These are phyloP conservation scores for Leucozona laternaria DNA, from an alignment of 2,888 invertebrate genomes.

Conservation along the genomic window DNA sequence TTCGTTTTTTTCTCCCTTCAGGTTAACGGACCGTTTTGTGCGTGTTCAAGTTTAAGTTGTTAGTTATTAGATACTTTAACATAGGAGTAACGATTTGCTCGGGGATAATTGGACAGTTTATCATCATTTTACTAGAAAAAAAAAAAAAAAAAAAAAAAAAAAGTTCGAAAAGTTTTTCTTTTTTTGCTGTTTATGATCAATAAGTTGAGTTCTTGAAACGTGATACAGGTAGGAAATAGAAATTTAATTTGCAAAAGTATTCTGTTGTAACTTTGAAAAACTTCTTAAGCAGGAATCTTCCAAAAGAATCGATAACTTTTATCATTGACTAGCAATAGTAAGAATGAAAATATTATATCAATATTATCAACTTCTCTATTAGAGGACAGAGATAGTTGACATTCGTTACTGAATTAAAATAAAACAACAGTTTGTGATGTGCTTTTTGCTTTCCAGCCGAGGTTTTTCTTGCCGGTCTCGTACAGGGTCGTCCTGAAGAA, in stretches of 20 bases:
- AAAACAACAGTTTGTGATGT: too few species aligned
- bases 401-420: too few species aligned
- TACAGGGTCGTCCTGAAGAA: too few species aligned
- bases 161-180: slow-evolving; percentile 37
- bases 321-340: too few species aligned
- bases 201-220: not conserved
- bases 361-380: too few species aligned
- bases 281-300: not conserved
- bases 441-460: too few species aligned
- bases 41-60: slow-evolving; percentile 45
- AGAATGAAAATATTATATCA: too few species aligned
- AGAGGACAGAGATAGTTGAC: too few species aligned
- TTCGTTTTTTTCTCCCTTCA: not conserved
- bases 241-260: not conserved
- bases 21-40: slow-evolving; percentile 13
- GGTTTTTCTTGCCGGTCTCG: too few species aligned
- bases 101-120: slow-evolving; percentile 63
- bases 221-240: not conserved
- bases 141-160: slow-evolving; percentile 13
- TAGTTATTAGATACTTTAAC: slow-evolving; percentile 57
- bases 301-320: not conserved
- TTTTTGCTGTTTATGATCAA: slow-evolving; percentile 21
- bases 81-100: slow-evolving; percentile 9
- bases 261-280: not conserved
- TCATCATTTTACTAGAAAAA: slow-evolving; percentile 29